These are phyloP conservation scores for Ricordea florida DNA, from an alignment of 92 coral and sea anemone species.

Conservation along the genomic window DNA sequence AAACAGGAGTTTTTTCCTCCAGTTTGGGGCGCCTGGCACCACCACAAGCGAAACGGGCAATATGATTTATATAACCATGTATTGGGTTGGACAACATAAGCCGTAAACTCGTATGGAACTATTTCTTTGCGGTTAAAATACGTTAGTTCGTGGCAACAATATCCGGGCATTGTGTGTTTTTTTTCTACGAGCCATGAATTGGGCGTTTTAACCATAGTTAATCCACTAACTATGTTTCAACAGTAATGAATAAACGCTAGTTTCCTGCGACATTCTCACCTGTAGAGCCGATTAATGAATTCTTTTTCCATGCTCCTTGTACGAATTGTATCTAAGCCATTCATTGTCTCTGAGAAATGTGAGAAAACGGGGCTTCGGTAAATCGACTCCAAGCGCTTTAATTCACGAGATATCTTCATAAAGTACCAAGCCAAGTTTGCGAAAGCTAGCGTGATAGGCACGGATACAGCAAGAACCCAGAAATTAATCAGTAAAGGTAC, in stretches of 20 bases:
- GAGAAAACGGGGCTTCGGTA: slow-evolving; percentile 52
- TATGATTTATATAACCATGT: too few relatives aligned
- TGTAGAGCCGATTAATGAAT: not conserved
- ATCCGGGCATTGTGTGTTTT: too few relatives aligned
- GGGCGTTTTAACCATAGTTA: too few relatives aligned
- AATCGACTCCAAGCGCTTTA: slow-evolving; percentile 53
- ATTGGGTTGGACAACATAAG: too few relatives aligned
- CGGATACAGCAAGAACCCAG: not conserved
- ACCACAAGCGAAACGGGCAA: too few relatives aligned
- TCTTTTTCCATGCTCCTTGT: not conserved
- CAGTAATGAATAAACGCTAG: not conserved
- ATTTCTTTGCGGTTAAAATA: too few relatives aligned
- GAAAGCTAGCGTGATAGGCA: not conserved
- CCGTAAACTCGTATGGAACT: too few relatives aligned
- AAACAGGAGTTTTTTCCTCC: too few relatives aligned
- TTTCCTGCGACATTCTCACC: not conserved
- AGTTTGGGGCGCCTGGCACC: too few relatives aligned
- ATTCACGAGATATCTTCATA: slow-evolving; percentile 59
- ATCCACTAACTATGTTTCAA: too few relatives aligned
- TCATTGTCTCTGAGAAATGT: slow-evolving; percentile 46
- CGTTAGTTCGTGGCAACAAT: too few relatives aligned
- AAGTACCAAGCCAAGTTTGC: slow-evolving; percentile 25
- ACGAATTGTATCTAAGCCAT: slow-evolving; percentile 46
- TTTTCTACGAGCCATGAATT: too few relatives aligned
- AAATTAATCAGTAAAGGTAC: not conserved